Conservation (phyloP, 2,113 vertebrate species). For the Urocolius indicus region DNA sequence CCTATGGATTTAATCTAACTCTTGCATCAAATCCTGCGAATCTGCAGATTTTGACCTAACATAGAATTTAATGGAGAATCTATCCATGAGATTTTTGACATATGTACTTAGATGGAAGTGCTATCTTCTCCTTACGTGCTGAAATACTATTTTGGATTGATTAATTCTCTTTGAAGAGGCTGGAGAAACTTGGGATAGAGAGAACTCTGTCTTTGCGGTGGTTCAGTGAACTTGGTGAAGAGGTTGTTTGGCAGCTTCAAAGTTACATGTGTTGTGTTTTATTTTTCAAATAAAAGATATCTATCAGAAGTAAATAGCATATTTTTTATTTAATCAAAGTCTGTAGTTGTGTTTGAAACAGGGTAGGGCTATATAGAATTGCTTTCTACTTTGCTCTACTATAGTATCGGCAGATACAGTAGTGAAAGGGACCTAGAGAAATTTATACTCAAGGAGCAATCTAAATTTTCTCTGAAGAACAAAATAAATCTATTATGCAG, state of each 20-base stretch:
- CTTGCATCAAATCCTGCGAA: constrained; percentile 46
- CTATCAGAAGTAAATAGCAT: neutral
- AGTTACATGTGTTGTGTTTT: constrained; percentile 35
- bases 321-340: neutral
- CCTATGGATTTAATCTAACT: constrained; percentile 63
- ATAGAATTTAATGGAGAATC: constrained; percentile 31
- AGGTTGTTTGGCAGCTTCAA: constrained; percentile 59
- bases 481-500: constrained; percentile 39
- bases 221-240: constrained; percentile 32
- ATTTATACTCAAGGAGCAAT: neutral
- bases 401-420: neutral
- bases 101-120: constrained; percentile 63
- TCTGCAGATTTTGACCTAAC: constrained; percentile 59
- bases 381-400: constrained; percentile 41
- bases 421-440: constrained; percentile 22
- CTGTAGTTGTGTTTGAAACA: neutral
- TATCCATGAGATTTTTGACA: constrained; percentile 48
- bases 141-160: constrained; percentile 60
- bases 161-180: constrained; percentile 75
- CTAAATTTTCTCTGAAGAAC: constrained; percentile 18
- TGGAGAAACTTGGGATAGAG: constrained; percentile 14
- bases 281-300: constrained; percentile 17
- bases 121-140: constrained; percentile 56
- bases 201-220: constrained; percentile 33
- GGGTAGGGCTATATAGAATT: neutral